phyloP scores from a whole-genome alignment of 2,113 vertebrate genomes.

The Sphaerodactylus townsendi region DNA sequence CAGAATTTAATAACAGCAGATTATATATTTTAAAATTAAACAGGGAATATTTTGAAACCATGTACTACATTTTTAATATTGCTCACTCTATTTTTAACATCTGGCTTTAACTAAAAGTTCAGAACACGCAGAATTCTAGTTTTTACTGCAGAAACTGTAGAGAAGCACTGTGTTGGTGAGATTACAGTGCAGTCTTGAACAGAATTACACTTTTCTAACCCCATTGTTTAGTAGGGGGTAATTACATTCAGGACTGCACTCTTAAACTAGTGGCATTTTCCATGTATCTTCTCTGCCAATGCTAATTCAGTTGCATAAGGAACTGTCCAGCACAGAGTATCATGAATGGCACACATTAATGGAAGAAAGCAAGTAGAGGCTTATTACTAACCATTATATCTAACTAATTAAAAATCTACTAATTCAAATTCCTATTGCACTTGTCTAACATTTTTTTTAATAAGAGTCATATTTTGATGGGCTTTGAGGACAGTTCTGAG shows the following conservation, averaged over 20 bases:
- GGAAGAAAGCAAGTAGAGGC: fast-evolving
- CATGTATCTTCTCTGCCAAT: background rate
- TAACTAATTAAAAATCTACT: background rate
- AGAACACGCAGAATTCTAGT: background rate
- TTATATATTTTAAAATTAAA: background rate
- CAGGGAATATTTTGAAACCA: constrained; percentile 8
- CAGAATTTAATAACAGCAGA: background rate
- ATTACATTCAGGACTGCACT: too few species aligned
- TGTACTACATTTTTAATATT: background rate
- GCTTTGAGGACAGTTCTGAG: background rate
- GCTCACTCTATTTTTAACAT: background rate
- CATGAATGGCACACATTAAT: fast-evolving
- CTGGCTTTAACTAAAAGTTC: background rate
- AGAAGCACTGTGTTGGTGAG: background rate
- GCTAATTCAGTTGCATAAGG: background rate
- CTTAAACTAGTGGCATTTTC: background rate
- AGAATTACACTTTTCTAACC: too few species aligned
- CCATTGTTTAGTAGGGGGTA: too few species aligned
- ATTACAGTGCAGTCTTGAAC: background rate
- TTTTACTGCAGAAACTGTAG: background rate
- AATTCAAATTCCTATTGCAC: background rate
- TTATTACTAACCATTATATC: background rate
- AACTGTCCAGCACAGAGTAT: background rate
- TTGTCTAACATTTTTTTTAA: background rate
- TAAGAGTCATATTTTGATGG: background rate